phyloP scores from a whole-genome alignment of 2,797 vertebrate species.

The Philypnodon macrostomus region DNA sequence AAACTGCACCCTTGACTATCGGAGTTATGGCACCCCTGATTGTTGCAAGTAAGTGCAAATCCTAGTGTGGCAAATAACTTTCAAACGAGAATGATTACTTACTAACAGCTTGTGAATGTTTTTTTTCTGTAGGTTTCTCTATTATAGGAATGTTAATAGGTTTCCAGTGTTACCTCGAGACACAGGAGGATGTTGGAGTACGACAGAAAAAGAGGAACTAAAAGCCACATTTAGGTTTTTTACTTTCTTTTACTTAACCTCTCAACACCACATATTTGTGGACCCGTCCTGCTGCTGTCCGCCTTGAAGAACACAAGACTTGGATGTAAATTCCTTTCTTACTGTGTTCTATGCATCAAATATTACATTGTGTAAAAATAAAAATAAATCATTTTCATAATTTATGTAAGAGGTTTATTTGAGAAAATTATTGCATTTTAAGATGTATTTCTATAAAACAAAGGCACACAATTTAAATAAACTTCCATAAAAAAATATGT shows the following conservation, averaged over 20 bases:
- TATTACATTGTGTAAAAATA: background rate
- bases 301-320: slow-evolving; percentile 30
- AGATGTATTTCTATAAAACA: slow-evolving; percentile 4
- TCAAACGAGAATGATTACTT: background rate
- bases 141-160: slow-evolving; percentile 92
- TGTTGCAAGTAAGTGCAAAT: slow-evolving; percentile 88
- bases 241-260: background rate
- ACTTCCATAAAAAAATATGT: too few relatives aligned
- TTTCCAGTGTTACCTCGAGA: slow-evolving; percentile 82
- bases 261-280: slow-evolving; percentile 16
- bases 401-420: slow-evolving; percentile 15
- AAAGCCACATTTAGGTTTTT: slow-evolving; percentile 37
- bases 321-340: slow-evolving; percentile 17
- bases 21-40: slow-evolving; percentile 94
- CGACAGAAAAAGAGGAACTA: slow-evolving; percentile 91
- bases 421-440: slow-evolving; percentile 1
- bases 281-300: slow-evolving; percentile 13
- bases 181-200: slow-evolving; percentile 71
- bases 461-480: slow-evolving; percentile 6
- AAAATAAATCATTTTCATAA: background rate
- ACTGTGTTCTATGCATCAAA: slow-evolving; percentile 10
- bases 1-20: slow-evolving; percentile 88
- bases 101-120: slow-evolving; percentile 7
- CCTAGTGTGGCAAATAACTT: background rate
- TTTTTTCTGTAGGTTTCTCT: slow-evolving; percentile 88